Evolutionary conservation across 2,888 invertebrate species (phyloP).

Genomic region (Nemotelus nigrinus): DNA sequence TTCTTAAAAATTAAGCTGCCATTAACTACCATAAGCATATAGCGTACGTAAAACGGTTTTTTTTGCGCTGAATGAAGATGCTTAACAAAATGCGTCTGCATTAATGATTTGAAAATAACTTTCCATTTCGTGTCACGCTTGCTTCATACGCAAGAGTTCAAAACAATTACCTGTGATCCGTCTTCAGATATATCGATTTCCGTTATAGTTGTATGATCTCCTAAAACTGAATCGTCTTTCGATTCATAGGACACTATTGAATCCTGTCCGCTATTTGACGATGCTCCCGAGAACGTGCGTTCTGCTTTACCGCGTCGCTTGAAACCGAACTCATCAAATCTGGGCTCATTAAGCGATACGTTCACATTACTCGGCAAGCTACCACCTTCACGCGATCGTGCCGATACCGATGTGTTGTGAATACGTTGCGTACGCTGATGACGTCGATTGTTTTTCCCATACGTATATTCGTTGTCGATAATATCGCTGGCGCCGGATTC

Average conservation of each 20-base stretch:
- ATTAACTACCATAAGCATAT: not conserved
- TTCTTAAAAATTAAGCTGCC: no score
- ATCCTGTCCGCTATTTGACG: constrained; percentile 36
- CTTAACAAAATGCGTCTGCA: no score
- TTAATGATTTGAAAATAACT: not conserved
- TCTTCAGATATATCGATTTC: constrained; percentile 27
- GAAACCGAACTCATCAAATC: constrained; percentile 53
- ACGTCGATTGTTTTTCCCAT: constrained; percentile 56
- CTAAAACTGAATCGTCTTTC: constrained; percentile 26
- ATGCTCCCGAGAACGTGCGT: constrained; percentile 47
- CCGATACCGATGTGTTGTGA: constrained; percentile 63
- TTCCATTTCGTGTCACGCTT: not conserved
- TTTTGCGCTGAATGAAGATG: no score
- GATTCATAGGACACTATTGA: constrained; percentile 29
- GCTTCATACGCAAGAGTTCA: not conserved
- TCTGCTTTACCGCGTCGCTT: constrained; percentile 52
- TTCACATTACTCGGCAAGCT: constrained; percentile 71
- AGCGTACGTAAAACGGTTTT: no score
- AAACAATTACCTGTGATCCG: constrained; percentile 32
- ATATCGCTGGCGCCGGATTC: constrained; percentile 64
- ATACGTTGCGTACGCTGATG: constrained; percentile 63
- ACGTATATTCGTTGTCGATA: constrained; percentile 61
- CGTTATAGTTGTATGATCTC: constrained; percentile 23
- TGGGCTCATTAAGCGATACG: constrained; percentile 60
- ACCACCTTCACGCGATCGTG: constrained; percentile 73